phyloP scores from a whole-genome alignment of 2,888 invertebrate species.

The Bimastos eiseni region DNA sequence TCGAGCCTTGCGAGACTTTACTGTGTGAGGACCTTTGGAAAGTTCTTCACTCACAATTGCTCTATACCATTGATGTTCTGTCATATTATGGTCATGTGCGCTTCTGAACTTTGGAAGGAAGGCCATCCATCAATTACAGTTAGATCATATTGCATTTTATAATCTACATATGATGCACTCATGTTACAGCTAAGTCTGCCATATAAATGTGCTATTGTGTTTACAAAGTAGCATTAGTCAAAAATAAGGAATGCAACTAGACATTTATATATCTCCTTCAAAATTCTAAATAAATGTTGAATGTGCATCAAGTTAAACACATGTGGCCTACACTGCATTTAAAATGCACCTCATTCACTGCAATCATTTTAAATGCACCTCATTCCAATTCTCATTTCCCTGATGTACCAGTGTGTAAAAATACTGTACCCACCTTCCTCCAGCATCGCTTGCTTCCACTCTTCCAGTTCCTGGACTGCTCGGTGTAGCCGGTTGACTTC shows the following conservation, averaged over 20 bases:
- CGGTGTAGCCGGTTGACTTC: neutral
- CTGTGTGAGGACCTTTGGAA: too few species aligned
- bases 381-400: neutral
- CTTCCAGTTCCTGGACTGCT: constrained; percentile 23
- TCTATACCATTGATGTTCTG: too few species aligned
- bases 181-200: neutral
- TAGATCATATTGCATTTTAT: too few species aligned
- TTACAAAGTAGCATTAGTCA: neutral
- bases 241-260: neutral
- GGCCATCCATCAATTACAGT: too few species aligned
- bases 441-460: neutral
- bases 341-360: neutral
- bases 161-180: neutral
- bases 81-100: too few species aligned
- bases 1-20: too few species aligned
- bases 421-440: neutral
- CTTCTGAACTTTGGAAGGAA: too few species aligned
- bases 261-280: neutral
- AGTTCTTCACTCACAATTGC: too few species aligned
- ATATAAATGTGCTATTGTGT: neutral
- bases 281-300: neutral
- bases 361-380: neutral
- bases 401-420: neutral
- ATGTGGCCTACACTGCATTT: neutral
- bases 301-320: neutral